Conservation (phyloP, 2,113 vertebrate genomes). For the Ivindomyrus marchei region DNA sequence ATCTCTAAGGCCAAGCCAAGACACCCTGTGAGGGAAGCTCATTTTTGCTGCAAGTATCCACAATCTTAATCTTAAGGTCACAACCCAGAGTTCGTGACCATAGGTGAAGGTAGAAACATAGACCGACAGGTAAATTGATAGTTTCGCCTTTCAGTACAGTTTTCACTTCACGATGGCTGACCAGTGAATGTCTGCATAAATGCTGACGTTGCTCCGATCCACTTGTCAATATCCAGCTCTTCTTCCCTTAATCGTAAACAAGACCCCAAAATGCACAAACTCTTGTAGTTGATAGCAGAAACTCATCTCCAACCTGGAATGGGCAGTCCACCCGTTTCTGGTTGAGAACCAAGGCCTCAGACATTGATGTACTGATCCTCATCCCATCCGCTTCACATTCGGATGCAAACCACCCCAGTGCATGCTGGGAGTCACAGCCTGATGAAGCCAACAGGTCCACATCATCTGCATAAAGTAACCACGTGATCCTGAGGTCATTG, state of each 20-base stretch:
- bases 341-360: background rate
- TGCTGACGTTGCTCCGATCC: background rate
- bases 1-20: background rate
- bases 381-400: background rate
- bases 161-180: background rate
- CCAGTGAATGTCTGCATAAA: background rate
- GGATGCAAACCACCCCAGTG: background rate
- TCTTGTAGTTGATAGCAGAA: background rate
- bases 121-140: background rate
- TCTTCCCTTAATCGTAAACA: background rate
- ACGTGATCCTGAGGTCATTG: background rate
- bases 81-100: background rate
- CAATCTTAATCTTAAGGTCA: background rate
- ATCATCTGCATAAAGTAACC: background rate
- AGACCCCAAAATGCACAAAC: background rate
- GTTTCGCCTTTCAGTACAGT: background rate
- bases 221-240: background rate
- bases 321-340: background rate
- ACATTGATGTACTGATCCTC: background rate
- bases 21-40: background rate
- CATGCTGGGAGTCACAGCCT: background rate
- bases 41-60: background rate
- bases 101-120: background rate
- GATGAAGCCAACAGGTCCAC: background rate
- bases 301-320: background rate